Conservation (phyloP, 2,888 invertebrate species). For the Saturnia pavonia region DNA sequence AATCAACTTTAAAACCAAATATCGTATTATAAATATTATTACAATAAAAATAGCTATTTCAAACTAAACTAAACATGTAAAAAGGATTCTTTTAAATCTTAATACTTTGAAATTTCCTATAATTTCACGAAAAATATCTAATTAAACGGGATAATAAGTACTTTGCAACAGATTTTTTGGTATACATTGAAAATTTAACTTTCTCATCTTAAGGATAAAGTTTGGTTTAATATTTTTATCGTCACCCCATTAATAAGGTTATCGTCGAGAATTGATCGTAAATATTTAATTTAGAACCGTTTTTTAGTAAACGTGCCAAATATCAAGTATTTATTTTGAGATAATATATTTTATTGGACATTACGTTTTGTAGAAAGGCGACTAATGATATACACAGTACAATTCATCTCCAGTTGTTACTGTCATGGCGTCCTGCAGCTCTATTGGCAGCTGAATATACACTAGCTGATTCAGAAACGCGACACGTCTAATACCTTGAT, state of each 20-base stretch:
- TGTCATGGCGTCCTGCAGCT: too few species aligned
- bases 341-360: too few species aligned
- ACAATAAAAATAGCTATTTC: neutral
- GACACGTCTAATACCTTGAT: too few species aligned
- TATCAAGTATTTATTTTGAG: neutral
- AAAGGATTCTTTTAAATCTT: neutral
- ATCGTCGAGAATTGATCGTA: neutral
- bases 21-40: neutral
- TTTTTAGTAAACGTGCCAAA: neutral
- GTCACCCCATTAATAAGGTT: neutral
- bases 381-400: too few species aligned
- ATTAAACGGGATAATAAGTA: neutral
- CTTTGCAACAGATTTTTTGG: neutral
- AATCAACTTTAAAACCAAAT: too few species aligned
- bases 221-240: neutral
- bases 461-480: too few species aligned
- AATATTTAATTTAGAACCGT: neutral
- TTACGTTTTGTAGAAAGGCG: too few species aligned
- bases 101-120: neutral
- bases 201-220: neutral
- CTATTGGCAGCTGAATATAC: too few species aligned
- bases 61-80: neutral
- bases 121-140: neutral
- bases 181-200: neutral
- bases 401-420: too few species aligned